Evolutionary conservation across 2,113 vertebrate species (phyloP).

Genomic region (Miniopterus natalensis): DNA sequence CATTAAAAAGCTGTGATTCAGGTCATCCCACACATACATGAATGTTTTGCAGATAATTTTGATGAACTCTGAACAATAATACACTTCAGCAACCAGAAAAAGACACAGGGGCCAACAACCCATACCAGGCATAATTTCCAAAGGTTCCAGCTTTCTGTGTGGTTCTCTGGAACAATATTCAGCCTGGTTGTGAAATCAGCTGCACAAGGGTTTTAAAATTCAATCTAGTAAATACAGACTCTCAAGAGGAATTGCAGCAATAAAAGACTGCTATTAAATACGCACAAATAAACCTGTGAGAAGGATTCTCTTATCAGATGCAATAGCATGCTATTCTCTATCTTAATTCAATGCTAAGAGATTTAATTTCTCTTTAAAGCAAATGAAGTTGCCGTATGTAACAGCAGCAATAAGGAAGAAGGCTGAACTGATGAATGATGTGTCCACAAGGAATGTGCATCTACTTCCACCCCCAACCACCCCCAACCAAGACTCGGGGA

Average conservation of each 20-base stretch:
- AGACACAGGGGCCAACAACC: conserved; percentile 42
- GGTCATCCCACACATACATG: conserved; percentile 61
- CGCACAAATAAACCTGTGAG: conserved; percentile 58
- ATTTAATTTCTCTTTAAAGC: conserved; percentile 71
- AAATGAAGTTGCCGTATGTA: conserved; percentile 44
- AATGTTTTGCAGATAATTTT: conserved; percentile 76
- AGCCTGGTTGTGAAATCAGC: conserved; percentile 66
- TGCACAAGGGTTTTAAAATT: conserved; percentile 61
- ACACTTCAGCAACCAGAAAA: conserved; percentile 60
- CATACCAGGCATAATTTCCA: conserved; percentile 62
- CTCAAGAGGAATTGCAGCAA: conserved; percentile 56
- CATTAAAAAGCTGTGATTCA: conserved; percentile 74
- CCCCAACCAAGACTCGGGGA: neutral
- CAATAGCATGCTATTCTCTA: conserved; percentile 22
- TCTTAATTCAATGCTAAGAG: conserved; percentile 13
- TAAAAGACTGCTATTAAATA: conserved; percentile 65
- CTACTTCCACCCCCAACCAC: fast-evolving
- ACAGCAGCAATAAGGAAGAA: neutral
- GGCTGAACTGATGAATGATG: neutral
- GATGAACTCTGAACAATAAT: conserved; percentile 65
- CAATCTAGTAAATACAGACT: conserved; percentile 64
- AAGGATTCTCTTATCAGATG: conserved; percentile 51
- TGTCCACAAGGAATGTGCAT: neutral
- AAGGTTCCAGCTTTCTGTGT: conserved; percentile 66
- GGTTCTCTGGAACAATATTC: conserved; percentile 65